Evolutionary conservation across 2,888 invertebrate species (phyloP).

Genomic region (Agrilus mali): DNA sequence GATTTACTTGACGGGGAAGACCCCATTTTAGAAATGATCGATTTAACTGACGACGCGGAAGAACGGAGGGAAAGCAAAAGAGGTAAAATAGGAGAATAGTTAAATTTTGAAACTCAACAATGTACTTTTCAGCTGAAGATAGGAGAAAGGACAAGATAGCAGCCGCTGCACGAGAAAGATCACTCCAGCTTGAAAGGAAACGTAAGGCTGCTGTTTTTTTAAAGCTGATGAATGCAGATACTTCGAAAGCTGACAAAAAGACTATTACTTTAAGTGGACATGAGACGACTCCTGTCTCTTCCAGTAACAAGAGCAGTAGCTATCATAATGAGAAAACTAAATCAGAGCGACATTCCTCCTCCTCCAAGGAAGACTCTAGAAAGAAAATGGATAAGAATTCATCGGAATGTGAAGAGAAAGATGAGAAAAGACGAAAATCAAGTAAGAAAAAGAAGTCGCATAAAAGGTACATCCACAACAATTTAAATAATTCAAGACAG

Average conservation of each 20-base stretch:
- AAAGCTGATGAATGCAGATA: constrained; percentile 26
- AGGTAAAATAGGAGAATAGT: constrained; percentile 12
- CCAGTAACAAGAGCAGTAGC: constrained; percentile 8
- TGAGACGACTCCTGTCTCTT: constrained; percentile 20
- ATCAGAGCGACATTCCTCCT: constrained; percentile 10
- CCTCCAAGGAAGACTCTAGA: constrained; percentile 16
- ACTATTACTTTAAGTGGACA: constrained; percentile 23
- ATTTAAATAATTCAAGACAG: neutral
- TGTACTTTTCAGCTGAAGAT: constrained; percentile 36
- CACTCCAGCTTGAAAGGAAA: constrained; percentile 60
- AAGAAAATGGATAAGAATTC: constrained; percentile 25
- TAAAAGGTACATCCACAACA: constrained; percentile 30
- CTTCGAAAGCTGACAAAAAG: constrained; percentile 14
- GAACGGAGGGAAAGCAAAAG: constrained; percentile 30
- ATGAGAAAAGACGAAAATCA: constrained; percentile 28
- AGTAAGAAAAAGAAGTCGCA: constrained; percentile 38
- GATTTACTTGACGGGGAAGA: constrained; percentile 30
- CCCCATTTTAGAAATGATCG: constrained; percentile 41
- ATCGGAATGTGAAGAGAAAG: constrained; percentile 24
- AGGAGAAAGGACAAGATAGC: constrained; percentile 46
- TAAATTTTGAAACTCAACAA: neutral
- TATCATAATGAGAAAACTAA: constrained; percentile 8
- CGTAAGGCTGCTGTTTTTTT: constrained; percentile 70
- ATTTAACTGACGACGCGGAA: constrained; percentile 45
- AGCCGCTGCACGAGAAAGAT: constrained; percentile 41